A percentile compares a stretch with the other conserved stretches of the same genome.
These are phyloP conservation scores for Vombatus ursinus DNA, from an alignment of 2,113 vertebrate species.

Conservation along the genomic window DNA sequence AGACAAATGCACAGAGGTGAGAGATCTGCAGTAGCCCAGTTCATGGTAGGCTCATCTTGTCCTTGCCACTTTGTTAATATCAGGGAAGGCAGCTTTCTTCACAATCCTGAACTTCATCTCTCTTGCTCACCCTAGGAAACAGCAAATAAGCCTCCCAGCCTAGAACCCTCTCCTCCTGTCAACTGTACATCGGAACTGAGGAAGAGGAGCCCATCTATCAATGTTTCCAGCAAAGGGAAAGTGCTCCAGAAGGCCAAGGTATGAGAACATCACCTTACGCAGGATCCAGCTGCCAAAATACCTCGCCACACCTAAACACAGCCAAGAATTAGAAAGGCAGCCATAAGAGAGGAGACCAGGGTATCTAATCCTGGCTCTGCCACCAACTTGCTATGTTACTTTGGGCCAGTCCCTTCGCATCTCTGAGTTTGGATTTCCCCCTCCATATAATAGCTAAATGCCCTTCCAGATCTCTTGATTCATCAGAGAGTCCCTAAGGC, in stretches of 20 bases:
- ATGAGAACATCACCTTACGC: neutral
- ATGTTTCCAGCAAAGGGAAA: conserved; percentile 89
- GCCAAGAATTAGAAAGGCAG: neutral
- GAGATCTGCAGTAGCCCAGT: neutral
- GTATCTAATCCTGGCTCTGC: neutral
- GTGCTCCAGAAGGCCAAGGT: conserved; percentile 98
- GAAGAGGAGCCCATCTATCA: conserved; percentile 91
- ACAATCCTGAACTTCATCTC: neutral
- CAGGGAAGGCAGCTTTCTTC: neutral
- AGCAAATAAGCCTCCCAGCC: conserved; percentile 83
- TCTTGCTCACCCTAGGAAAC: conserved; percentile 73
- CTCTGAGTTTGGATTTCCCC: neutral
- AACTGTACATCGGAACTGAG: conserved; percentile 93
- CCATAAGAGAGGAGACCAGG: neutral
- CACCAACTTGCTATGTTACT: neutral
- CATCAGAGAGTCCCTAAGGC: neutral
- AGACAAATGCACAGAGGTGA: neutral
- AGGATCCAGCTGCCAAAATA: neutral
- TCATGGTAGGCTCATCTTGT: neutral
- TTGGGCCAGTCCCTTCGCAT: neutral
- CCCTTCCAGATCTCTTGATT: neutral
- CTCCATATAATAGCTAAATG: neutral
- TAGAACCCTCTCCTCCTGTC: conserved; percentile 89
- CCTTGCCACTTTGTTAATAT: neutral
- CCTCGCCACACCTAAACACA: neutral